A percentile compares a stretch with the other conserved stretches of the same genome.
These are phyloP conservation scores for Dryobates pubescens DNA, from an alignment of 2,797 vertebrate species.

Conservation along the genomic window DNA sequence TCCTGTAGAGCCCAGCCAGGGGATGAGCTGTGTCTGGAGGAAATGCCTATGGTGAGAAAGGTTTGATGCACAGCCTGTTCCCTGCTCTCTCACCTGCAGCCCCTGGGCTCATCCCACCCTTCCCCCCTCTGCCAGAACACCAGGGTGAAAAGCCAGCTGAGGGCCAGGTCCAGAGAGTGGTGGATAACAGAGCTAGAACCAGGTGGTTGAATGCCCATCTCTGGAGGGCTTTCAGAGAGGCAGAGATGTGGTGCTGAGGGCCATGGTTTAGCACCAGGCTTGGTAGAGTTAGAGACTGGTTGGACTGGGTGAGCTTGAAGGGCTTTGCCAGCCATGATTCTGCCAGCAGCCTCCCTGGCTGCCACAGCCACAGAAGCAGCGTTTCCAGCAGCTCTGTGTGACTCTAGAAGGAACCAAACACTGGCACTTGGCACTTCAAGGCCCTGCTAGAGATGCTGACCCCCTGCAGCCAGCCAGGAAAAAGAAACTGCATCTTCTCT, in stretches of 20 bases:
- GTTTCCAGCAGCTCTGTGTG: neutral
- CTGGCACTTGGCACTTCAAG: neutral
- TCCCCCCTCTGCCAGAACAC: neutral
- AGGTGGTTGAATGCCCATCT: too few relatives aligned
- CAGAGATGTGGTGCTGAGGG: too few relatives aligned
- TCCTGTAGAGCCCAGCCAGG: neutral
- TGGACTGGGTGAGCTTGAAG: too few relatives aligned
- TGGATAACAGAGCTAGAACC: too few relatives aligned
- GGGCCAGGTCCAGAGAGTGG: too few relatives aligned
- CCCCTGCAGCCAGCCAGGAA: neutral
- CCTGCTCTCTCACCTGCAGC: neutral
- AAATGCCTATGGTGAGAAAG: fast-evolving
- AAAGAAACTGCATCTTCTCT: neutral
- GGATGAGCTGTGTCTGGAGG: neutral
- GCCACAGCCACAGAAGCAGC: neutral
- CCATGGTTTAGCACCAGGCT: too few relatives aligned
- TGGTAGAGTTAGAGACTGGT: too few relatives aligned
- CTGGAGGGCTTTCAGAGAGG: too few relatives aligned
- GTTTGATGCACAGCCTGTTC: neutral
- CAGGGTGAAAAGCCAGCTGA: too few relatives aligned
- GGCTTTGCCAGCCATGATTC: too few relatives aligned
- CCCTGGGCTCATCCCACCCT: neutral
- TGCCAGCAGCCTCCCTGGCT: neutral
- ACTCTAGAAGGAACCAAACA: neutral
- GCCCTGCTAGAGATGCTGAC: neutral